Conservation (phyloP, 2,113 vertebrate genomes). For the Galbula dea region DNA sequence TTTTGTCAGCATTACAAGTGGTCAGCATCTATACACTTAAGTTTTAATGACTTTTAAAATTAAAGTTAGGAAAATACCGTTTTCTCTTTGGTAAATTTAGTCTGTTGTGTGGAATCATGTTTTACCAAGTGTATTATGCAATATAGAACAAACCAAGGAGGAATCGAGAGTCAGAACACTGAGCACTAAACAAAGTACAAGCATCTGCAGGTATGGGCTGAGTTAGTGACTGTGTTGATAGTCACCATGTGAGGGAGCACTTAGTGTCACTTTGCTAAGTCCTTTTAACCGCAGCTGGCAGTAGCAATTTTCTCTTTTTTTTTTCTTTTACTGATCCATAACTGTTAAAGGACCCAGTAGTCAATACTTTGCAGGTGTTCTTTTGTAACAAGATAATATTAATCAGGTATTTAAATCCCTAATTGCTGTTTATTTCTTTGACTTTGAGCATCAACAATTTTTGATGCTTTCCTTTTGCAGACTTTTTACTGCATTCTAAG, state of each 20-base stretch:
- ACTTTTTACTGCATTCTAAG: background rate
- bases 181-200: background rate
- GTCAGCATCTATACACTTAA: background rate
- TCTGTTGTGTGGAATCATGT: background rate
- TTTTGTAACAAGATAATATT: conserved; percentile 58
- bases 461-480: background rate
- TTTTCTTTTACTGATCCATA: background rate
- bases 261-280: conserved; percentile 26
- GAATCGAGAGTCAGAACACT: background rate
- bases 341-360: background rate
- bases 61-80: background rate
- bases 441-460: conserved; percentile 1
- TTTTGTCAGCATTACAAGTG: background rate
- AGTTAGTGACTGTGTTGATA: background rate
- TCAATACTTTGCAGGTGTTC: conserved; percentile 52
- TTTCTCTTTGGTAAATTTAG: background rate
- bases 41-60: background rate
- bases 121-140: background rate
- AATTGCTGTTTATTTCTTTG: conserved; percentile 40
- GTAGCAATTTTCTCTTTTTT: conserved; percentile 5
- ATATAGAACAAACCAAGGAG: background rate
- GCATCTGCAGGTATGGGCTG: background rate
- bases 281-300: conserved; percentile 2
- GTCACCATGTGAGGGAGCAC: background rate
- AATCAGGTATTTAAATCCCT: conserved; percentile 54